A percentile compares a stretch with the other conserved stretches of the same genome.
Evolutionary conservation across 2,888 invertebrate species (phyloP).

Genomic region (Drosophila melanosoma): DNA sequence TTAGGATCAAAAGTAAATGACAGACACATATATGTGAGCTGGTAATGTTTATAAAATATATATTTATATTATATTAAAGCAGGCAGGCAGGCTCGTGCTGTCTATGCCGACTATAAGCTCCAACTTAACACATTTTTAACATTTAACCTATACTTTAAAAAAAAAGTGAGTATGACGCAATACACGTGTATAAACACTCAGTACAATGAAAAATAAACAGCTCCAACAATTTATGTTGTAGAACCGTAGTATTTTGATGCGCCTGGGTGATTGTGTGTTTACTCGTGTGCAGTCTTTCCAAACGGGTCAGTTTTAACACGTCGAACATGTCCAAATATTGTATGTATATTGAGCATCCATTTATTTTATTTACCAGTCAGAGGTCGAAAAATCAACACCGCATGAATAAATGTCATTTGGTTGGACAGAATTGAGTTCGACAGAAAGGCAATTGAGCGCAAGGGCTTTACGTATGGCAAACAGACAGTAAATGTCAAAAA

Average conservation of each 20-base stretch:
- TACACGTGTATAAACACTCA: too few relatives aligned
- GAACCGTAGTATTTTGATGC: background rate
- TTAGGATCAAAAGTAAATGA: background rate
- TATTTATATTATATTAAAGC: background rate
- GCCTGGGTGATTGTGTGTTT: background rate
- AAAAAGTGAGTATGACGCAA: background rate
- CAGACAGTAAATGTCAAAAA: constrained; percentile 30
- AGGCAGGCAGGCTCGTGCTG: background rate
- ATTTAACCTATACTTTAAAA: background rate
- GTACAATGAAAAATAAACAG: too few relatives aligned
- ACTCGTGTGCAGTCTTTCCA: background rate
- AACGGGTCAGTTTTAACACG: background rate
- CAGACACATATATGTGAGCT: background rate
- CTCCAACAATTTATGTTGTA: too few relatives aligned
- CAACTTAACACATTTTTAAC: background rate
- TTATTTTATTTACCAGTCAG: constrained; percentile 14
- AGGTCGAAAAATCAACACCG: constrained; percentile 12
- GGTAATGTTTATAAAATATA: background rate
- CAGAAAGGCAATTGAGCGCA: constrained; percentile 70
- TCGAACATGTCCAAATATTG: constrained; percentile 6
- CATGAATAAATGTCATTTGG: constrained; percentile 36
- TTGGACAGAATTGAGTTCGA: constrained; percentile 57
- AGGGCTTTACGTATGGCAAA: constrained; percentile 34
- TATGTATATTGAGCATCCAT: constrained; percentile 14
- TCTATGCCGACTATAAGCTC: background rate